Base-by-base conservation (phyloP, 2,797 vertebrate genomes). In the Hydrolagus colliei region DNA sequence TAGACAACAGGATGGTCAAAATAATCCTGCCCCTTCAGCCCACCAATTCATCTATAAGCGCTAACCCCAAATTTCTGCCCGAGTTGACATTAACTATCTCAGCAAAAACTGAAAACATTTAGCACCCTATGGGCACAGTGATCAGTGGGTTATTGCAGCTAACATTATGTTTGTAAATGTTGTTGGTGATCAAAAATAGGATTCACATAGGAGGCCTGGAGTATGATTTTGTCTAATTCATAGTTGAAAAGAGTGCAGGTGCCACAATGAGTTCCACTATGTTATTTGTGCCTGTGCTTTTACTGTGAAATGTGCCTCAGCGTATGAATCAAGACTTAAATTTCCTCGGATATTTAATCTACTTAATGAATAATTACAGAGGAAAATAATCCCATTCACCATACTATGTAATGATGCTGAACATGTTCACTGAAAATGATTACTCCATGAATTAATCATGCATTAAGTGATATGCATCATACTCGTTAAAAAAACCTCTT, bases 321-420 rank as follows among this genome's bases (percentile, higher is more conserved):
- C 79, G 71, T 27, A 63, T 35, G 71, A 68, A 67, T 84, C 79
- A 84, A 84, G 71, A 84, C 65, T 71, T 27, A 84, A 71, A 63
- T 84, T 84, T 84, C 79, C 79, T 68, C 35, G 79, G 79, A 84
- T 84, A 84, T 35, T 68, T 71, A 84, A 84, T 84, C 79, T 71
- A 84, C 79, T 67, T 67, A 84, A 84, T 71, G 65, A 68, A 27
- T 84, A 67, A 84, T 84, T 84, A 84, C 52, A 32, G 79, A 84
- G 79, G 62, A 84, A 84, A 52, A 84, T 84, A 84, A 84, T 84
- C 79, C 79, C 79, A 84, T 84, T 84, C 79, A 84, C 41, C 71
- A 84, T 67, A 20, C 79, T 71, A 68, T 84, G 65, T 71, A 84
- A 71, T 84, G 32, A 84, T 84, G 27, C 79, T 84, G 62, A 84